Conservation (phyloP, 2,113 vertebrate genomes). For the Entelurus aequoreus region DNA sequence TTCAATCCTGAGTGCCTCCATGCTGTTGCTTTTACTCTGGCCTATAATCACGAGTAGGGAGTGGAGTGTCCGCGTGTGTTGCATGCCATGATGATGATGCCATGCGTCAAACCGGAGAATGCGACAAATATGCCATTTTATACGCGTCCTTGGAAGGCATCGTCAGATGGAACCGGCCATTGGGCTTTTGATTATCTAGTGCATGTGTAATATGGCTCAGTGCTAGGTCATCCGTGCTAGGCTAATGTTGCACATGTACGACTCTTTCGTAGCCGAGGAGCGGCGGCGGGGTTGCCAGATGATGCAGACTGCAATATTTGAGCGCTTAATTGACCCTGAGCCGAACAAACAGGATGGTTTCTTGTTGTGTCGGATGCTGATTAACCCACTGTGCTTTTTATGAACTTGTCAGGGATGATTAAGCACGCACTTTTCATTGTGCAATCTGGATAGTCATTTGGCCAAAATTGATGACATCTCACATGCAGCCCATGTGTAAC, state of each 20-base stretch:
- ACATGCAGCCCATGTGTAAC: conserved; percentile 1
- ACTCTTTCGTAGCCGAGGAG: conserved; percentile 20
- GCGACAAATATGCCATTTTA: conserved; percentile 5
- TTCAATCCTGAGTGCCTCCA: conserved; percentile 24
- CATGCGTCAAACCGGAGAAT: conserved; percentile 29
- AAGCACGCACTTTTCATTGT: conserved; percentile 8
- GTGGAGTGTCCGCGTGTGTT: conserved; percentile 7
- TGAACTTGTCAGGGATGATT: conserved; percentile 3
- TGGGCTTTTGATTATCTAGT: conserved; percentile 10
- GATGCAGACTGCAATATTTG: neutral
- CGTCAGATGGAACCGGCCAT: neutral
- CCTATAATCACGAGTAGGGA: conserved; percentile 13
- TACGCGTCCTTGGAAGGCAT: conserved; percentile 10
- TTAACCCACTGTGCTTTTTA: conserved; percentile 14
- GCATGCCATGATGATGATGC: conserved; percentile 16
- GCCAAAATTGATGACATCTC: conserved; percentile 1
- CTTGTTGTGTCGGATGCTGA: neutral
- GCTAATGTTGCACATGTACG: conserved; percentile 3
- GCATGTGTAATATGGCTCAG: conserved; percentile 26
- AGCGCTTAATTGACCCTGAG: conserved; percentile 11
- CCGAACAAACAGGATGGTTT: neutral
- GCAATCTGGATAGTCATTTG: neutral
- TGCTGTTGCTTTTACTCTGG: neutral
- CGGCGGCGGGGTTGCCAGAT: conserved; percentile 2
- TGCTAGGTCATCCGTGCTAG: conserved; percentile 4